phyloP scores from a whole-genome alignment of 2,113 vertebrate genomes.

The Callorhinus ursinus region DNA sequence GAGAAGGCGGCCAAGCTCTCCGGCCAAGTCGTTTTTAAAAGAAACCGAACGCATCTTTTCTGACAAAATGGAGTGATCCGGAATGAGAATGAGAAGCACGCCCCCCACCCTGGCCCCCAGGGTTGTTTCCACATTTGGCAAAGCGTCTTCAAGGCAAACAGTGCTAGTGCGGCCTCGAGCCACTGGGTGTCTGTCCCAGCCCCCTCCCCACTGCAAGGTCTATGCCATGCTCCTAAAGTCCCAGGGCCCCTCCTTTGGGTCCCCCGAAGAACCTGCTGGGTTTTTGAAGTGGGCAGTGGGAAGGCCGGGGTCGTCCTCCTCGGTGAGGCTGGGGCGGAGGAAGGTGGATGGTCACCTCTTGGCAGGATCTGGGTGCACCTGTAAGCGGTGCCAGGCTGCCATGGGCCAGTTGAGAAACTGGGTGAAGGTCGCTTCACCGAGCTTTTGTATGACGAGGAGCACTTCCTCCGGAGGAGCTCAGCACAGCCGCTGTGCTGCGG shows the following conservation, averaged over 20 bases:
- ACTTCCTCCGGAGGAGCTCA: not conserved
- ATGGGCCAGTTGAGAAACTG: fast-evolving
- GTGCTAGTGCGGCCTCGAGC: fast-evolving
- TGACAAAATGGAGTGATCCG: not conserved
- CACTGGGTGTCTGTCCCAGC: fast-evolving
- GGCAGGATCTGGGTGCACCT: not conserved
- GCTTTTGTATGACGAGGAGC: not conserved
- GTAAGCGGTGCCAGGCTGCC: too few relatives aligned
- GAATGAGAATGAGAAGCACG: not conserved
- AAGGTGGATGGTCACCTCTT: not conserved
- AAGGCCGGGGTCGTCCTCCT: fast-evolving
- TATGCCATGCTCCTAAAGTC: fast-evolving
- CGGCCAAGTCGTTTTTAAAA: fast-evolving
- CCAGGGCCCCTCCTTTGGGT: too few relatives aligned
- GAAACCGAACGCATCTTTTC: not conserved
- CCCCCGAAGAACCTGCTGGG: not conserved
- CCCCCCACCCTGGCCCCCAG: fast-evolving
- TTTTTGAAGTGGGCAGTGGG: not conserved
- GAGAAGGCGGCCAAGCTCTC: not conserved
- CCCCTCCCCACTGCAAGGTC: too few relatives aligned
- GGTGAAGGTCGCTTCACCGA: fast-evolving
- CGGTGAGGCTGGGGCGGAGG: not conserved
- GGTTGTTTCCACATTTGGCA: not conserved
- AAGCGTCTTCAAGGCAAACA: not conserved
- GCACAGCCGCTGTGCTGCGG: not conserved